Percentiles rank a stretch among this genome's conserved stretches.
These are phyloP conservation scores for Deilephila porcellus DNA, from an alignment of 2,888 invertebrate species.

Conservation along the genomic window DNA sequence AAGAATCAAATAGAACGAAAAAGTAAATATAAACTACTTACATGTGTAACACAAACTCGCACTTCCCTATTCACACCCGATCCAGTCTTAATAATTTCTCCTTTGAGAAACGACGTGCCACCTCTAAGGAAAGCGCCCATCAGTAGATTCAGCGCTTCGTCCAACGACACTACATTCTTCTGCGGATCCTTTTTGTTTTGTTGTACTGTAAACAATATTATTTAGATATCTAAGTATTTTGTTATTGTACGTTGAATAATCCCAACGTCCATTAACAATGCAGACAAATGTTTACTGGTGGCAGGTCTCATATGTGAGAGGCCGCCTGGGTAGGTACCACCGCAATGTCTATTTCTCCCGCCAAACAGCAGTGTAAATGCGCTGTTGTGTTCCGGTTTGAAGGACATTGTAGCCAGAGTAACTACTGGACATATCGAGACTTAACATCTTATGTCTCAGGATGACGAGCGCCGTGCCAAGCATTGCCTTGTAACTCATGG, in stretches of 20 bases:
- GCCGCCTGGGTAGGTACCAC: too few species aligned
- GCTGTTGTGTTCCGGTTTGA: too few species aligned
- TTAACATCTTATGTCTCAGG: too few species aligned
- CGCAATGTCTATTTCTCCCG: too few species aligned
- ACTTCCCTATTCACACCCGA: slow-evolving; percentile 97
- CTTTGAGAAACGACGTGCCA: slow-evolving; percentile 96
- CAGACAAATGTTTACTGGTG: too few species aligned
- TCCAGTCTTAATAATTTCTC: slow-evolving; percentile 98
- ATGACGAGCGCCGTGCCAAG: too few species aligned
- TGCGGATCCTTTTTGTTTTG: slow-evolving; percentile 86
- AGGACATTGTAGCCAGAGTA: too few species aligned
- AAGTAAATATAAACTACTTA: slow-evolving; percentile 76
- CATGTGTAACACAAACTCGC: slow-evolving; percentile 98
- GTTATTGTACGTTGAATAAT: too few species aligned
- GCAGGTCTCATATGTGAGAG: too few species aligned
- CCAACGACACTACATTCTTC: slow-evolving; percentile 90
- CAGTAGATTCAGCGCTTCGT: slow-evolving; percentile 95
- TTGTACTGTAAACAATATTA: slow-evolving; percentile 68
- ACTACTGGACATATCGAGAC: too few species aligned
- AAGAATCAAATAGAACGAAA: not conserved
- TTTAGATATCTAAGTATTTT: not conserved
- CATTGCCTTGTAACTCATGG: too few species aligned
- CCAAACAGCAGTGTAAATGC: too few species aligned
- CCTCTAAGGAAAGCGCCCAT: slow-evolving; percentile 98
- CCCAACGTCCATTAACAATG: not conserved